Evolutionary conservation across 2,113 vertebrate species (phyloP).

Genomic region (Syngnathus scovelli): DNA sequence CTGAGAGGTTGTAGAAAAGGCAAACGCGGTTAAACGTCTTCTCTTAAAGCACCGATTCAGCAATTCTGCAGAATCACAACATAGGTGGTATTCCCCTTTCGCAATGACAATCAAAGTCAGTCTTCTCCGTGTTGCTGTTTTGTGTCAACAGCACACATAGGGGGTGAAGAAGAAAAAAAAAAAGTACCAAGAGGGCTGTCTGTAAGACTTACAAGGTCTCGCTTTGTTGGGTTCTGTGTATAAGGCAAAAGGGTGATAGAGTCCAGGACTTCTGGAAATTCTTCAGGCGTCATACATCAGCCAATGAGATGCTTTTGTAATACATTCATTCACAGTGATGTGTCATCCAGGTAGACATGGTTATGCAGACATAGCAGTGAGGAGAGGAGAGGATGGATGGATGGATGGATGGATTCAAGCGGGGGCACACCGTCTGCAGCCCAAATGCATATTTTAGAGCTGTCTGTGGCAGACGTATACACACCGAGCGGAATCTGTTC

Average conservation of each 20-base stretch:
- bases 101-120: not conserved
- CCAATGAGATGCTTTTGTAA: constrained; percentile 43
- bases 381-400: not conserved
- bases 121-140: not conserved
- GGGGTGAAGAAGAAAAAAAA: too few relatives aligned
- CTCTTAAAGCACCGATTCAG: not conserved
- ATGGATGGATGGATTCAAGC: not conserved
- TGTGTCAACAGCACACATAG: not conserved
- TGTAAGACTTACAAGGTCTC: not conserved
- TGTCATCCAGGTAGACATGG: constrained; percentile 34
- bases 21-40: not conserved
- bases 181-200: not conserved
- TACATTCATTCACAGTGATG: constrained; percentile 52
- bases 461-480: not conserved
- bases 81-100: not conserved
- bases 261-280: not conserved
- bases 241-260: not conserved
- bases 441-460: constrained; percentile 32
- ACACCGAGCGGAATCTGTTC: constrained; percentile 1
- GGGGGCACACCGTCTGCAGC: constrained; percentile 10
- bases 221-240: not conserved
- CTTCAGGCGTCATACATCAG: constrained; percentile 33
- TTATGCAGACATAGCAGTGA: constrained; percentile 22
- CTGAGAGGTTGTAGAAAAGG: not conserved
- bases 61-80: not conserved